A percentile compares a stretch with the other conserved stretches of the same genome.
Conservation (phyloP, 2,888 invertebrate genomes). For the Spatulosminthurus flaviceps region DNA sequence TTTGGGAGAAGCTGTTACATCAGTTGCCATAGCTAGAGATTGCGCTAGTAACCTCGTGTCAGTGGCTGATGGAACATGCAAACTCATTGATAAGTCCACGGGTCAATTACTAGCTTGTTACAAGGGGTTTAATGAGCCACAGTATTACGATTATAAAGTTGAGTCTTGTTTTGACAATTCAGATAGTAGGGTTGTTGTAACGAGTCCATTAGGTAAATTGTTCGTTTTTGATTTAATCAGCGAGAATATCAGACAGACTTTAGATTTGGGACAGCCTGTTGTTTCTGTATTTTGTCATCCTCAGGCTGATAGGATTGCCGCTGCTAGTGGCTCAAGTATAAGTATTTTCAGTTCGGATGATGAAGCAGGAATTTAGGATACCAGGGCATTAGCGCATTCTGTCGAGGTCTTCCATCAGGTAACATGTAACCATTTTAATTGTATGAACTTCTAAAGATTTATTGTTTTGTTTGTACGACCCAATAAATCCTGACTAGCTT, state of each 20-base stretch:
- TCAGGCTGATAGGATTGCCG: constrained; percentile 74
- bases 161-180: constrained; percentile 71
- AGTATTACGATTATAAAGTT: constrained; percentile 61
- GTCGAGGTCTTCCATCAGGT: too few relatives aligned
- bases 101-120: constrained; percentile 82
- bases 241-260: constrained; percentile 69
- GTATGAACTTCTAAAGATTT: too few relatives aligned
- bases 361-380: too few relatives aligned
- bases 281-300: constrained; percentile 87
- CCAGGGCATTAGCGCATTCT: too few relatives aligned
- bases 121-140: constrained; percentile 74
- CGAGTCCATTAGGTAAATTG: constrained; percentile 85
- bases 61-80: constrained; percentile 82
- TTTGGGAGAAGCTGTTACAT: constrained; percentile 84
- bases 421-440: too few relatives aligned
- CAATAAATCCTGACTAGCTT: too few relatives aligned
- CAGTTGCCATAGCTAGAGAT: constrained; percentile 86
- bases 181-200: constrained; percentile 87
- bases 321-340: constrained; percentile 78
- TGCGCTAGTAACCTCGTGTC: constrained; percentile 90
- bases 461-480: too few relatives aligned
- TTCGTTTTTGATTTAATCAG: constrained; percentile 92
- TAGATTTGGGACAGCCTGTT: constrained; percentile 71
- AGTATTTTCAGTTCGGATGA: constrained; percentile 68
- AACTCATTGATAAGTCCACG: constrained; percentile 87